Evolutionary conservation across 2,113 vertebrate genomes (phyloP).

Genomic region (Xenotilapia flavipinnis): DNA sequence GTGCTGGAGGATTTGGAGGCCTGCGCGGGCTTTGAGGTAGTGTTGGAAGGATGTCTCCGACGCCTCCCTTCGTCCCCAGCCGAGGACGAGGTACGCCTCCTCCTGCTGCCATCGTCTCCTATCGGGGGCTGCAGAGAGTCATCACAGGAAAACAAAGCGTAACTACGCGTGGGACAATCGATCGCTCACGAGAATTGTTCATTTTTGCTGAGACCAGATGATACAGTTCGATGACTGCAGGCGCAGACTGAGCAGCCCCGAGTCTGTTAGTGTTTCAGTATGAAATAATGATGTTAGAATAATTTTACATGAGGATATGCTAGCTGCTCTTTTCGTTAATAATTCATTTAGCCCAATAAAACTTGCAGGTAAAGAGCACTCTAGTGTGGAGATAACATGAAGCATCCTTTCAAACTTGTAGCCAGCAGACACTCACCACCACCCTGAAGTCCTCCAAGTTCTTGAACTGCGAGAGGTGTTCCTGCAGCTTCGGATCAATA

Average conservation of each 20-base stretch:
- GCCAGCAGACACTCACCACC: constrained; percentile 73
- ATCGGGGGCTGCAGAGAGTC: constrained; percentile 77
- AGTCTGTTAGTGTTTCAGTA: neutral
- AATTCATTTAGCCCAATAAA: neutral
- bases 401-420: neutral
- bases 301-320: neutral
- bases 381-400: neutral
- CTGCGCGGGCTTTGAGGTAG: constrained; percentile 60
- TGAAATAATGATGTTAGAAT: neutral
- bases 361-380: neutral
- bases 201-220: neutral
- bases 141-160: neutral
- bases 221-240: neutral
- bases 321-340: neutral
- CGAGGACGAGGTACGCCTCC: constrained; percentile 69
- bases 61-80: constrained; percentile 71
- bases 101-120: constrained; percentile 79
- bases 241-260: neutral
- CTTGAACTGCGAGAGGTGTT: constrained; percentile 87
- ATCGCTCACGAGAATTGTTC: neutral
- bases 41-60: constrained; percentile 64
- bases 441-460: constrained; percentile 94
- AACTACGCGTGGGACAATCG: neutral
- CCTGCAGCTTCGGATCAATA: constrained; percentile 84
- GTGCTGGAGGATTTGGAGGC: constrained; percentile 34